Base-by-base conservation (phyloP, 2,113 vertebrate species). In the Platichthys stellatus region DNA sequence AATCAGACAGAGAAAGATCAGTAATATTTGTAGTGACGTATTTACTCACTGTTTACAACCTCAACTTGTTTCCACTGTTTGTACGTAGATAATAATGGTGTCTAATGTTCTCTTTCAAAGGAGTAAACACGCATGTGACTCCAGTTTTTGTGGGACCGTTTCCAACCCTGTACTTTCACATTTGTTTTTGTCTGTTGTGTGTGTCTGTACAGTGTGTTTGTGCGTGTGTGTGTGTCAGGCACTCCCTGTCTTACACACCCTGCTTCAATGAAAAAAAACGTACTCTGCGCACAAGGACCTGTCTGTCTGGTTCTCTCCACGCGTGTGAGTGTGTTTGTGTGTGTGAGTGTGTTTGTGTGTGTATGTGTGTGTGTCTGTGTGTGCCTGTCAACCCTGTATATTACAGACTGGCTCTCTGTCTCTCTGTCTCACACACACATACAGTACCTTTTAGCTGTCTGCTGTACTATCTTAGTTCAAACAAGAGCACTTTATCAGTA, bases 211-310 rank as follows among this genome's bases (percentile, higher is more conserved):
- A 35, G 26, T 60, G 61, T 71, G 40, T 12, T 11, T 43, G 40
- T 43, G 40, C 11, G 10, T 12, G 40, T 43, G 40, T 43, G 40
- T 43, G 24, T 24, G 68, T 76, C 21, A 7, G 90, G 75, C 92
- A 92, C 93, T 91, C 92, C 93, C 87, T 89, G 82, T 86, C 80
- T 74, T 45, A 81, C 80, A 86, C 88, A 77, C 79, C 81, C 81
- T 85, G 63, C 67, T 67, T 69, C 14, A 71, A 74, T 2, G 12
- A 47, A 47, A 71, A 77, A 38, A 38, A 38, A 38, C 7, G 65
- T 80, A 72, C 77, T 74, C 31, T 78, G 82, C 68, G 31, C 60
- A 78, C 23, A 35, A 76, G 58, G 85, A 92, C 92, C 77, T 31
- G 90, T 91, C 85, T 80, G 86, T 90, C 87, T 87, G 53, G 91